Evolutionary conservation across 2,113 vertebrate species (phyloP).

Genomic region (Malurus cyaneus): DNA sequence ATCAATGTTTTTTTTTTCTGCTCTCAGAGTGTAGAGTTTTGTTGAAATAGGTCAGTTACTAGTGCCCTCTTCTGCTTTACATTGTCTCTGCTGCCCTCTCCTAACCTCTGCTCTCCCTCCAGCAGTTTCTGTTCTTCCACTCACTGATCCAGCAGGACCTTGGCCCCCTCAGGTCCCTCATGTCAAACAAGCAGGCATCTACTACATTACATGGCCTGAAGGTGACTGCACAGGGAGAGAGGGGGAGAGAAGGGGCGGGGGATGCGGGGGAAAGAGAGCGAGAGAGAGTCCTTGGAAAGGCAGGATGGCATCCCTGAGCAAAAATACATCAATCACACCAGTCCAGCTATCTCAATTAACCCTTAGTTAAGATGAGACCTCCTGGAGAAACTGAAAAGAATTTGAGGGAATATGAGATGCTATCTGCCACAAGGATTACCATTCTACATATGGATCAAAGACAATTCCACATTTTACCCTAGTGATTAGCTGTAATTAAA

Average conservation of each 20-base stretch:
- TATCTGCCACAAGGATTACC: slow-evolving; percentile 96
- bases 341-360: slow-evolving; percentile 86
- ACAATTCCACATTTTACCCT: slow-evolving; percentile 90
- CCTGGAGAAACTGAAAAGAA: slow-evolving; percentile 86
- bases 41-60: slow-evolving; percentile 77
- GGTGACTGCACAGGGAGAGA: slow-evolving; percentile 40
- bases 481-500: slow-evolving; percentile 98
- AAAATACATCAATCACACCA: slow-evolving; percentile 79
- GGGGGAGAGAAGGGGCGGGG: background rate
- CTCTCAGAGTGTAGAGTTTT: background rate
- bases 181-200: slow-evolving; percentile 67
- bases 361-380: slow-evolving; percentile 86
- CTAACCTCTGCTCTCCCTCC: slow-evolving; percentile 70
- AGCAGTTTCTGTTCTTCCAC: slow-evolving; percentile 31
- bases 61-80: slow-evolving; percentile 69
- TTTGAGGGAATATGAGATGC: slow-evolving; percentile 85
- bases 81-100: slow-evolving; percentile 75
- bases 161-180: slow-evolving; percentile 56
- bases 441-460: slow-evolving; percentile 94
- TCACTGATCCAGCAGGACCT: slow-evolving; percentile 55
- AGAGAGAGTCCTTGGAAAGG: slow-evolving; percentile 64
- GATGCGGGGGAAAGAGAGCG: background rate
- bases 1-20: background rate
- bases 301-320: slow-evolving; percentile 74
- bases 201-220: slow-evolving; percentile 65